Base-by-base conservation (phyloP, 1,140 invertebrate species). In the Luehdorfia chinensis region DNA sequence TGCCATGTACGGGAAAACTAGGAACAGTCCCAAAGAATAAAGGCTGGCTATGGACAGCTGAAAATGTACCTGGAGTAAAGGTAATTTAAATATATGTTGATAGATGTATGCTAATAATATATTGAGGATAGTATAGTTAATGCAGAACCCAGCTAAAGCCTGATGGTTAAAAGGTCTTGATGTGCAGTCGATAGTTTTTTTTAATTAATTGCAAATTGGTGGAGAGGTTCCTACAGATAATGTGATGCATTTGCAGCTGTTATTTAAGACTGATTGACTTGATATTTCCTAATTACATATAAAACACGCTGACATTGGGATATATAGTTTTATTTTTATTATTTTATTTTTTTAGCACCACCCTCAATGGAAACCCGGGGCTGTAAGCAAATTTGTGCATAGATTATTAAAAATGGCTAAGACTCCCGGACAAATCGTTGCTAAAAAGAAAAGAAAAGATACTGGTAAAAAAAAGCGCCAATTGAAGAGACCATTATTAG, bases 11-110 rank as follows among this genome's bases (percentile, higher is more conserved):
- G 18, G 77, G 77, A 9, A 76, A 65, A 15, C 47, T 80, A 30
- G 48, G 51, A 13, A 49, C 62, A 48, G 78, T 86, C 13, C 83
- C 79, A 1, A 84, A 77, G 54, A 30, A 51, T 37, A 86, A 83
- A 77, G 83, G 83, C 3, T 86, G 83, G 83, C 54, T 84, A 19
- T 86, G 83, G 83, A 80, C 66, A 47, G 67, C 75, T 43, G 75
- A 78, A 54, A 55, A 84, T 56, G 25, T 74, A 27, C 75, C 76
- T n/a, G 81, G 79, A 39, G 49, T 83, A 47, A 80, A 72, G 76
- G 81, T 80, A 70, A 16, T 31, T 31, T 30, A 23, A 23, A 23
- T 23, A n/a, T n/a, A n/a, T n/a, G n/a, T n/a, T n/a, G n/a, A n/a
- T n/a, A n/a, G n/a, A n/a, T n/a, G n/a, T n/a, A n/a, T n/a, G 44